Percentiles rank a stretch among this genome's conserved stretches.
Evolutionary conservation across 2,888 invertebrate genomes (phyloP).

Genomic region (Papilio protenor): DNA sequence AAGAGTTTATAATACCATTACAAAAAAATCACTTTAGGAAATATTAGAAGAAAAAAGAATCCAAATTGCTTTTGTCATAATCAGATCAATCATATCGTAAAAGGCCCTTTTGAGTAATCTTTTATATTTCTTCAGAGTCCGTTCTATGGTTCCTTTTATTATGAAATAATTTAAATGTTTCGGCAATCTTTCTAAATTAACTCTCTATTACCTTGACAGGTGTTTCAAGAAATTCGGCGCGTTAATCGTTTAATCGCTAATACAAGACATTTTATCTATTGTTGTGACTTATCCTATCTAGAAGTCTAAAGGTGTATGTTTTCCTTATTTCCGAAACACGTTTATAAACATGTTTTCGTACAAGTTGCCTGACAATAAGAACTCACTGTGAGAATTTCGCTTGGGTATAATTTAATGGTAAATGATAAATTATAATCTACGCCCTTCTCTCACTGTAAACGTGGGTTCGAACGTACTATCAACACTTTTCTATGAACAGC

Average conservation of each 20-base stretch:
- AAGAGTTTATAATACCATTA: not conserved
- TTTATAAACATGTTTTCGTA: too few species aligned
- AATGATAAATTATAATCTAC: not conserved
- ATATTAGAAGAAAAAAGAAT: not conserved
- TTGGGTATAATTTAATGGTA: too few species aligned
- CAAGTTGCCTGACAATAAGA: too few species aligned
- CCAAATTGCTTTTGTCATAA: not conserved
- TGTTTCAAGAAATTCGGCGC: not conserved
- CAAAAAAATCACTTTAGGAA: not conserved
- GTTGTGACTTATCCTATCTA: not conserved
- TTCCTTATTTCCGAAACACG: too few species aligned
- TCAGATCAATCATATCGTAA: not conserved
- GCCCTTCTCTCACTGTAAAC: not conserved
- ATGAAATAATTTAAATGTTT: not conserved
- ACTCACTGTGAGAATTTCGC: too few species aligned
- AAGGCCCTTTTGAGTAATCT: not conserved
- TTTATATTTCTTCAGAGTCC: not conserved
- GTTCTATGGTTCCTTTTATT: not conserved
- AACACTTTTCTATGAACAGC: not conserved
- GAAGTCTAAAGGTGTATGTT: not conserved
- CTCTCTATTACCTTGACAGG: conserved; percentile 1
- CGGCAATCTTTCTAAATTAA: conserved; percentile 18
- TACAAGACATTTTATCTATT: not conserved
- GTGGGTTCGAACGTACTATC: not conserved
- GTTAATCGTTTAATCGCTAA: conserved; percentile 1